Base-by-base conservation (phyloP, 2,888 invertebrate species). In the Tethea ocularis region DNA sequence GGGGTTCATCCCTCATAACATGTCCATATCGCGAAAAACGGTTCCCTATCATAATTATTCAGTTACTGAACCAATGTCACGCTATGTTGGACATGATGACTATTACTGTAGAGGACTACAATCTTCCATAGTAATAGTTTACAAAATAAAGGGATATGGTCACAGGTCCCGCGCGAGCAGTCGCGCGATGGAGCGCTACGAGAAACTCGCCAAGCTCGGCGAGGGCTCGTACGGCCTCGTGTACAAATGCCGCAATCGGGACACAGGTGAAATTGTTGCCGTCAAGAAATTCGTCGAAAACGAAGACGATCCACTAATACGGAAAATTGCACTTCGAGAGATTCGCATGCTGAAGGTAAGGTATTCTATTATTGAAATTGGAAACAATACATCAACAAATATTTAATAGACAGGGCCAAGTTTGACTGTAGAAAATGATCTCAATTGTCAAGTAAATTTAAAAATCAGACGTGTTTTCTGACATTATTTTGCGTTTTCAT, bases 221-320 rank as follows among this genome's bases (percentile, higher is more conserved):
- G 99, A 99, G 93, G 99, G 98, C 58, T 98, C 97, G 75, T 98
- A 98, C 90, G 98, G 98, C 15, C 96, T 99, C 77, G 99, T 99
- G 68, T 98, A 98, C 93, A 99, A 99, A 87, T 99, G 99, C 87
- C 95, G 97, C 60, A 98, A 99, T 92, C 95, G 98, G 62, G 99
- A 99, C 80, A 98, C 97, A 1, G 98, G 99, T 20, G 97, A 98
- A 82, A 94, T 98, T 61, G 99, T 99, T 51, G 99, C 99, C 51
- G 98, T 99, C 65, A 99, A 99, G 91, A 97, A 99, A 88, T 99
- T 99, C 86, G 97, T 98, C 13, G 99, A 99, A 89, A 98, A 98
- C 61, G 99, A 99, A 86, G 98, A 99, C 83, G 99, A 99, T 89
- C 98, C 98, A 10, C 95, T 98, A 54, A 99, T 99, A 70, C 94